phyloP scores from a whole-genome alignment of 1,140 invertebrate genomes.

The Adelges cooleyi region DNA sequence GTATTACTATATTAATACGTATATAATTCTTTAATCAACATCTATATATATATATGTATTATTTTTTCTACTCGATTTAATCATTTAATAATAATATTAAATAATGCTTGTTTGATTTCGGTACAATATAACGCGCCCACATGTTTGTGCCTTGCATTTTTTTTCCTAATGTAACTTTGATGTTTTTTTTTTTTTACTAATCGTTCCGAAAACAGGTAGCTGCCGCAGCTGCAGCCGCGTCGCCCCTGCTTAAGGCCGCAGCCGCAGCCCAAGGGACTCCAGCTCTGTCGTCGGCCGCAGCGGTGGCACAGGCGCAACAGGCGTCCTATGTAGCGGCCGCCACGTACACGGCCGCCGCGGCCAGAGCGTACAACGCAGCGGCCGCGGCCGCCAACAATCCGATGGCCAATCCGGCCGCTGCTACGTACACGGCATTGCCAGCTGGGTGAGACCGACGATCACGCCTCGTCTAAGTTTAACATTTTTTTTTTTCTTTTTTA shows the following conservation, averaged over 20 bases:
- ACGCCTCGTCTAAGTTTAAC: conserved; percentile 4
- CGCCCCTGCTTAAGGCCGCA: conserved; percentile 55
- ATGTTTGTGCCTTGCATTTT: conserved; percentile 17
- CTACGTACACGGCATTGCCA: conserved; percentile 46
- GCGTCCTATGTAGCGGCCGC: conserved; percentile 71
- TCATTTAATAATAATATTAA: conserved; percentile 1
- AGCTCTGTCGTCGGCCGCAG: conserved; percentile 18
- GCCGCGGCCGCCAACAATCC: conserved; percentile 53
- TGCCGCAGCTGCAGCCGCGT: conserved; percentile 49
- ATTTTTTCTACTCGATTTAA: neutral
- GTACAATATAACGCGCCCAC: conserved; percentile 12
- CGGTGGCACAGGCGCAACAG: conserved; percentile 47
- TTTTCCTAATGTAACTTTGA: conserved; percentile 37
- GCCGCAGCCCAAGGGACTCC: conserved; percentile 51
- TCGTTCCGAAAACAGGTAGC: conserved; percentile 42
- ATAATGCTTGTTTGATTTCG: conserved; percentile 19
- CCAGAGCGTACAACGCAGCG: conserved; percentile 55
- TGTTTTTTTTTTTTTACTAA: conserved; percentile 20
- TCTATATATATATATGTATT: neutral
- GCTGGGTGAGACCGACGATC: conserved; percentile 47
- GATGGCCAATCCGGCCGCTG: conserved; percentile 41
- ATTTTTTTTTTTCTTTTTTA: neutral
- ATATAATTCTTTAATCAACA: no score
- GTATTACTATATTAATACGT: no score
- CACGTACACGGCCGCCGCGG: conserved; percentile 67